These are phyloP conservation scores for Sabatieria punctata DNA, from an alignment of 2,888 invertebrate species.

Conservation along the genomic window DNA sequence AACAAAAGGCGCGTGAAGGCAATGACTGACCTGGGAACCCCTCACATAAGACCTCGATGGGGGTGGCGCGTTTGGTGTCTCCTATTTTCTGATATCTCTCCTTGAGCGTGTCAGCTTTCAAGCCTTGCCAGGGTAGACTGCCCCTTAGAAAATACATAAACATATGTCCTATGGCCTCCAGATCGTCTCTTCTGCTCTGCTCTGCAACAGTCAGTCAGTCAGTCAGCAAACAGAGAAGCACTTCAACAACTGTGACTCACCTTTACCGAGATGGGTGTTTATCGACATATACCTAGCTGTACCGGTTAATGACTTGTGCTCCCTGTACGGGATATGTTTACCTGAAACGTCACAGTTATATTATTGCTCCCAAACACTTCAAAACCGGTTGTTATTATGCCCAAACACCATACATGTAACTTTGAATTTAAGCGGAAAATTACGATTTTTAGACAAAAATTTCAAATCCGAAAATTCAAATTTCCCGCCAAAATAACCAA, in stretches of 20 bases:
- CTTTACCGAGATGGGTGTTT: conserved; percentile 99
- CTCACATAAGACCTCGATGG: conserved; percentile 70
- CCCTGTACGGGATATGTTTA: conserved; percentile 99
- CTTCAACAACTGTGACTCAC: conserved; percentile 35
- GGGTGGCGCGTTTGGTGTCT: conserved; percentile 96
- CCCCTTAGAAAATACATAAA: conserved; percentile 99
- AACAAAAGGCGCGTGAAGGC: too few relatives aligned
- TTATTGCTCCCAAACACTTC: too few relatives aligned
- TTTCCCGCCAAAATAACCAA: too few relatives aligned
- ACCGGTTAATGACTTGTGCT: conserved; percentile 99
- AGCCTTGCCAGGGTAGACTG: conserved; percentile 97
- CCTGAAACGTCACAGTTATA: conserved; percentile 52
- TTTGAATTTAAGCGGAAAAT: too few relatives aligned
- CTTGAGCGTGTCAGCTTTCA: conserved; percentile 97
- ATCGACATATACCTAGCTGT: conserved; percentile 99
- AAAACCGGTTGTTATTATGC: too few relatives aligned
- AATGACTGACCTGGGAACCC: conserved; percentile 44
- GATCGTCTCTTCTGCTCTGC: conserved; percentile 95
- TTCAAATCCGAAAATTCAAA: too few relatives aligned
- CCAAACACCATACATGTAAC: too few relatives aligned
- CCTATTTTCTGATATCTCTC: conserved; percentile 99
- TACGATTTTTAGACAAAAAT: too few relatives aligned
- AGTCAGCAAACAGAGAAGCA: conserved; percentile 4
- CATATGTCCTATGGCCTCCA: conserved; percentile 99
- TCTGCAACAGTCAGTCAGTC: conserved; percentile 44